A percentile compares a stretch with the other conserved stretches of the same genome.
phyloP scores from a whole-genome alignment of 2,888 invertebrate genomes.

The Noctua janthina region DNA sequence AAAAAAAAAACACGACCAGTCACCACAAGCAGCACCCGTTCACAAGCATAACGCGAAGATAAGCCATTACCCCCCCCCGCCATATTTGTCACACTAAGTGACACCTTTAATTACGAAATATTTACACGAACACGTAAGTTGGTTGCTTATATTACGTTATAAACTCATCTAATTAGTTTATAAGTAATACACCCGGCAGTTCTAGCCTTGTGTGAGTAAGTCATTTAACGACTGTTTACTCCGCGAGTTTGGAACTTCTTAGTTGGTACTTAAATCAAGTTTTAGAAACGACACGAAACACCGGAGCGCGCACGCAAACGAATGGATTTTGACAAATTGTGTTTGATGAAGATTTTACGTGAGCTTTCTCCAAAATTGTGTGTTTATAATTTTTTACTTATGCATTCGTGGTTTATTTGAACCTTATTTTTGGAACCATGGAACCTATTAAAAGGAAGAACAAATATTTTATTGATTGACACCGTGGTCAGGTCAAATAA shows the following conservation, averaged over 20 bases:
- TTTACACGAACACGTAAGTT: slow-evolving; percentile 10
- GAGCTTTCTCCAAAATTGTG: background rate
- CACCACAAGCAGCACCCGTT: too few species aligned
- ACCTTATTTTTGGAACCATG: background rate
- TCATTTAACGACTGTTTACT: slow-evolving; percentile 66
- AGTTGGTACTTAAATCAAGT: slow-evolving; percentile 62
- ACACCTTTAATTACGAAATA: slow-evolving; percentile 18
- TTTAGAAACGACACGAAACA: slow-evolving; percentile 56
- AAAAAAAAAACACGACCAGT: too few species aligned
- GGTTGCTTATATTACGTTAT: slow-evolving; percentile 30
- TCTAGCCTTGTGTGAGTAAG: slow-evolving; percentile 58
- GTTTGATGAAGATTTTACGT: slow-evolving; percentile 12
- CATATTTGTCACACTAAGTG: background rate
- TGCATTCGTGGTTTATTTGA: background rate
- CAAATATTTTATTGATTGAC: background rate
- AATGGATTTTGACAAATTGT: slow-evolving; percentile 42
- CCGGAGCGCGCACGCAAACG: slow-evolving; percentile 51
- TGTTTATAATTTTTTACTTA: background rate
- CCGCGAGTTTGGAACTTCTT: slow-evolving; percentile 59
- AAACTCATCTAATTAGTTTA: slow-evolving; percentile 61
- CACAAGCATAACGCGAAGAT: too few species aligned
- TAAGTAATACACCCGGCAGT: slow-evolving; percentile 52
- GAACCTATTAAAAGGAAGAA: background rate
- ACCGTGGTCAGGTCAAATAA: background rate
- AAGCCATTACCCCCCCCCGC: too few species aligned